phyloP scores from a whole-genome alignment of 2,113 vertebrate genomes.

The Brachypodius melanocephalos region DNA sequence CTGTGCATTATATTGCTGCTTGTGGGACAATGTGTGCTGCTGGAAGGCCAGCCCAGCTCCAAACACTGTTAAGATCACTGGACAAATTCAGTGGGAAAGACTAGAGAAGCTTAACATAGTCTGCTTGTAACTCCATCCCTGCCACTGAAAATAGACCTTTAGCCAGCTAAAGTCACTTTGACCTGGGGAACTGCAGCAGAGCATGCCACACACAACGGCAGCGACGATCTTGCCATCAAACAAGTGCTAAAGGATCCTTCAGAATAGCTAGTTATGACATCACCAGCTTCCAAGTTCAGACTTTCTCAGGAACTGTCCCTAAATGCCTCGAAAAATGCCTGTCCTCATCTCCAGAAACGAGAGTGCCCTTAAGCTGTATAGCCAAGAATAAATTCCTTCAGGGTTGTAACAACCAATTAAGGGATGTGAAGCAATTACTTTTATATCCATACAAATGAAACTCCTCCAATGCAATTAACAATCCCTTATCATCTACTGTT shows the following conservation, averaged over 20 bases:
- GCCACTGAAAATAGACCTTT: background rate
- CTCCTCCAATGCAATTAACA: conserved; percentile 48
- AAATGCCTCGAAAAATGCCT: background rate
- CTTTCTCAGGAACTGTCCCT: background rate
- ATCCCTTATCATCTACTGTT: conserved; percentile 33
- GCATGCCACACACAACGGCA: rapidly evolving
- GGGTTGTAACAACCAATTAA: conserved; percentile 41
- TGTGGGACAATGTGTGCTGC: background rate
- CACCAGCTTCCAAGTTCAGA: background rate
- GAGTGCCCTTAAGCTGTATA: conserved; percentile 22
- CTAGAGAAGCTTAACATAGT: rapidly evolving
- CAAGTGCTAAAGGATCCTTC: background rate
- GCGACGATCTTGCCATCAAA: background rate
- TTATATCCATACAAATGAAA: conserved; percentile 50
- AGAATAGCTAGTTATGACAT: rapidly evolving
- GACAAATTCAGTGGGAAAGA: background rate
- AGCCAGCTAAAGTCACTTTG: background rate
- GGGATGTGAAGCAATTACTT: conserved; percentile 51
- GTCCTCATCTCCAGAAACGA: background rate
- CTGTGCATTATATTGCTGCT: background rate
- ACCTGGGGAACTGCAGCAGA: background rate
- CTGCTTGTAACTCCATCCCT: background rate
- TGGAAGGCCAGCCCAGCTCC: background rate
- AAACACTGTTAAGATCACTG: background rate
- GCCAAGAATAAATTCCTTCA: background rate